Conservation (phyloP, 2,888 invertebrate species). For the Brachylomia viminalis region DNA sequence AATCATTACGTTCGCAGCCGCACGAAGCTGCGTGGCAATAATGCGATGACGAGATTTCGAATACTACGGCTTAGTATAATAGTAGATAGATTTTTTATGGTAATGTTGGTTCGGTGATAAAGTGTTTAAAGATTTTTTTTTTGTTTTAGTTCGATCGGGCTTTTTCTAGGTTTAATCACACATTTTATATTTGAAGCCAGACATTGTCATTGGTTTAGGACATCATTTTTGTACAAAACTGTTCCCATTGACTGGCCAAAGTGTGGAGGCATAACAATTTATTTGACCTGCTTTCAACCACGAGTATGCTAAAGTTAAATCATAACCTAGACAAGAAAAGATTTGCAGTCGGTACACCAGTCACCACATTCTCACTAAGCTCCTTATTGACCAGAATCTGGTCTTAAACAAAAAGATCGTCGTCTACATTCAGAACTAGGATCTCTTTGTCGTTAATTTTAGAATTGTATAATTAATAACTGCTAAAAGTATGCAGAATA, state of each 20-base stretch:
- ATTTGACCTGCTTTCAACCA: background rate
- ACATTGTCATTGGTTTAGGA: background rate
- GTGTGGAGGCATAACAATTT: no score
- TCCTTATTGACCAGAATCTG: background rate
- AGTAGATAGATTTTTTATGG: slow-evolving; percentile 8
- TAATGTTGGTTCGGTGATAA: background rate
- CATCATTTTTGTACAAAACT: background rate
- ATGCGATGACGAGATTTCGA: slow-evolving; percentile 62
- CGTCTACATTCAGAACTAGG: background rate
- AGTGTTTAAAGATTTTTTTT: no score
- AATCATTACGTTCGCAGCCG: slow-evolving; percentile 72
- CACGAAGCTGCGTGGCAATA: slow-evolving; percentile 61
- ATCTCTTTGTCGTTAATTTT: background rate
- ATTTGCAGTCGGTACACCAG: no score
- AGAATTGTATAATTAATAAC: background rate
- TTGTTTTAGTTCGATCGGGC: background rate
- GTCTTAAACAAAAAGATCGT: no score
- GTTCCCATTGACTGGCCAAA: background rate
- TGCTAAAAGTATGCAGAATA: background rate
- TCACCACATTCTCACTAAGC: background rate
- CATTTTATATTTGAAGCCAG: background rate
- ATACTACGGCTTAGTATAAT: slow-evolving; percentile 30
- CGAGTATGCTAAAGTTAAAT: slow-evolving; percentile 1
- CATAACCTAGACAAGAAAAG: background rate
- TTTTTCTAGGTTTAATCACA: background rate